Percentiles rank a stretch among this genome's conserved stretches.
These are phyloP conservation scores for Amblyjoppa fuscipennis DNA, from an alignment of 2,888 invertebrate genomes.

Conservation along the genomic window DNA sequence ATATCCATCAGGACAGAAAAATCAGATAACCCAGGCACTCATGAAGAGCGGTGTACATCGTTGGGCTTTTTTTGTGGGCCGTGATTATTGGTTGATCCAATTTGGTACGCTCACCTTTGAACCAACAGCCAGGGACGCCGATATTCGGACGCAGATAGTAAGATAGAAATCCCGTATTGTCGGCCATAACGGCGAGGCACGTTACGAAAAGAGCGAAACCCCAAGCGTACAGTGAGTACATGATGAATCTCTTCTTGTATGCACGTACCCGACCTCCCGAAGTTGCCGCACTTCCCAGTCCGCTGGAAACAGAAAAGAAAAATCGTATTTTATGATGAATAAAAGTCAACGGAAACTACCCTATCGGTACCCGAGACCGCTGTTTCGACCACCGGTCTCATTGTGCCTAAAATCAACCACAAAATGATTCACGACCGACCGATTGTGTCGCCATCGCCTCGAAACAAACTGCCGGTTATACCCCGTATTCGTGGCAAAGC, in stretches of 20 bases:
- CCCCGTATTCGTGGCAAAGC: no score
- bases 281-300: conserved; percentile 84
- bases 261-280: conserved; percentile 66
- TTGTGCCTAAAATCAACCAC: no score
- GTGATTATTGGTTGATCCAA: background rate
- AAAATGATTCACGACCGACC: background rate
- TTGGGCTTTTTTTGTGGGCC: background rate
- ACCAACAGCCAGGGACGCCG: conserved; percentile 89
- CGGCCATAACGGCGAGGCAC: conserved; percentile 86
- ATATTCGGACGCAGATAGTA: conserved; percentile 87
- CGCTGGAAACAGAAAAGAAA: conserved; percentile 80
- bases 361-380: background rate
- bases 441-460: background rate
- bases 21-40: no score
- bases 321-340: background rate
- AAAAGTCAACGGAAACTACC: conserved; percentile 3
- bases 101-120: conserved; percentile 86
- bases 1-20: no score
- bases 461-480: no score
- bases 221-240: conserved; percentile 91
- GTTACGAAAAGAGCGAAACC: conserved; percentile 88
- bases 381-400: no score
- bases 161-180: conserved; percentile 86
- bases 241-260: conserved; percentile 86
- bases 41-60: no score